A percentile compares a stretch with the other conserved stretches of the same genome.
Evolutionary conservation across 2,113 vertebrate genomes (phyloP).

Genomic region (Phrynosoma platyrhinos): DNA sequence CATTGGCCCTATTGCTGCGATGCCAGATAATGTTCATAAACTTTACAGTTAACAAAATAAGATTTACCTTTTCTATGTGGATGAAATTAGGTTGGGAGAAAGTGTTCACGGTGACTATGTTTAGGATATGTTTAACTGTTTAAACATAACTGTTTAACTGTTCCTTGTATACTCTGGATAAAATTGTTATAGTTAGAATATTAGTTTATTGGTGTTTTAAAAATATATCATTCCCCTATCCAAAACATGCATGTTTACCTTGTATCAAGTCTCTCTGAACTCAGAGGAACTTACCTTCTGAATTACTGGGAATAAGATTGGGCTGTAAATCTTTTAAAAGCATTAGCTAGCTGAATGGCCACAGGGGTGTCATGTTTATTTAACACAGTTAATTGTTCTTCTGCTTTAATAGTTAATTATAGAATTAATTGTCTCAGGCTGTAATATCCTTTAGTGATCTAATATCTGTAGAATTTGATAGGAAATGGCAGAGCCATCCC

Average conservation of each 20-base stretch:
- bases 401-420: slow-evolving; percentile 16
- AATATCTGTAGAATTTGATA: slow-evolving; percentile 55
- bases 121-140: too few species aligned
- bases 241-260: neutral
- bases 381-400: slow-evolving; percentile 50
- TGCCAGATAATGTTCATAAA: neutral
- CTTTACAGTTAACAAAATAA: neutral
- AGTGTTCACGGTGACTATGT: neutral
- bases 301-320: neutral
- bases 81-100: neutral
- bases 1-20: neutral
- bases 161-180: too few species aligned
- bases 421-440: slow-evolving; percentile 1
- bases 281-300: slow-evolving; percentile 17
- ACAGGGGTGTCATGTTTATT: slow-evolving; percentile 26
- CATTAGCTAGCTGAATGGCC: neutral
- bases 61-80: neutral
- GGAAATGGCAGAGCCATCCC: neutral
- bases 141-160: too few species aligned
- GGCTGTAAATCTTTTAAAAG: neutral
- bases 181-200: too few species aligned
- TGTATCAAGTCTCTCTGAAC: neutral
- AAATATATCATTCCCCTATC: neutral
- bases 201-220: too few species aligned
- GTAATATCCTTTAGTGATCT: slow-evolving; percentile 54